Percentiles rank a stretch among this genome's conserved stretches.
phyloP scores from a whole-genome alignment of 2,113 vertebrate species.

The Pyxicephalus adspersus region DNA sequence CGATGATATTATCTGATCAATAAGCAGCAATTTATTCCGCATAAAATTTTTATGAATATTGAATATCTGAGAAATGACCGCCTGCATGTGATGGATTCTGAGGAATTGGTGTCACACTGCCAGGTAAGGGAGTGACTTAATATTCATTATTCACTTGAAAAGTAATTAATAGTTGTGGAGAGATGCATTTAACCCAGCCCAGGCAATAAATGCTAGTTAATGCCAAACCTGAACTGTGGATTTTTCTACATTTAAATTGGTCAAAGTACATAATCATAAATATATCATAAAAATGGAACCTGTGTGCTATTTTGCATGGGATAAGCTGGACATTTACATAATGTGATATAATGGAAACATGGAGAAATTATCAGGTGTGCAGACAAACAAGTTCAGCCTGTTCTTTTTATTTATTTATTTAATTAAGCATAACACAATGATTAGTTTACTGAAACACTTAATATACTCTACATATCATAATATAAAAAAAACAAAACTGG shows the following conservation, averaged over 20 bases:
- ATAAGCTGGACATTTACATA: conserved; percentile 22
- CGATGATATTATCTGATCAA: too few relatives aligned
- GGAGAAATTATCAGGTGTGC: conserved; percentile 24
- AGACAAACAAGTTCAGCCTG: conserved; percentile 29
- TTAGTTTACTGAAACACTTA: conserved; percentile 12
- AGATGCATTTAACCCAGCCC: conserved; percentile 41
- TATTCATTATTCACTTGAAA: conserved; percentile 43
- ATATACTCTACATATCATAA: conserved; percentile 23
- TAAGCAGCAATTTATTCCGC: too few relatives aligned
- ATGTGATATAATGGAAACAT: conserved; percentile 29
- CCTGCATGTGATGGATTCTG: not conserved
- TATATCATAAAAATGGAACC: conserved; percentile 12
- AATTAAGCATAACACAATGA: conserved; percentile 36
- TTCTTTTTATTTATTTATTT: conserved; percentile 27
- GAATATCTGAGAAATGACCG: not conserved
- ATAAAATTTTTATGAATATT: too few relatives aligned
- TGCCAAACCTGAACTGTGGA: conserved; percentile 36
- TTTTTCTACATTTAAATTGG: conserved; percentile 41
- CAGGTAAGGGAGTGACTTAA: conserved; percentile 27
- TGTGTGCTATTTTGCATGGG: not conserved
- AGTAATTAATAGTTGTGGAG: conserved; percentile 49
- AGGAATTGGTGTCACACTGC: not conserved
- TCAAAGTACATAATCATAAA: conserved; percentile 50
- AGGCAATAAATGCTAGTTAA: conserved; percentile 43
- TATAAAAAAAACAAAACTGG: not conserved